Evolutionary conservation across 2,113 vertebrate genomes (phyloP).

Genomic region (Callocephalon fimbriatum): DNA sequence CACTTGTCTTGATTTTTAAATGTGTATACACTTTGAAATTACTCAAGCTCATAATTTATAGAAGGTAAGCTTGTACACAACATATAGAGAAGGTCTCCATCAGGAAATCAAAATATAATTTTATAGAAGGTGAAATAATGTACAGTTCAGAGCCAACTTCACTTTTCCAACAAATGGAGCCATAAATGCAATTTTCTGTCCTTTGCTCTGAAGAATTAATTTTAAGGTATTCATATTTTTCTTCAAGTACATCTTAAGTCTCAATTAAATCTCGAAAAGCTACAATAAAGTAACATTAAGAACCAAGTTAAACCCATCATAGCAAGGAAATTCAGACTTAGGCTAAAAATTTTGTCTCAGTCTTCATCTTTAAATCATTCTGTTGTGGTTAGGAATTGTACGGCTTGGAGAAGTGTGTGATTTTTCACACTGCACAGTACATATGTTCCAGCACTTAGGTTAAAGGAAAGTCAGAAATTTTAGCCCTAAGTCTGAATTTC

Average conservation of each 20-base stretch:
- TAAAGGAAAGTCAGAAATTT: conserved; percentile 69
- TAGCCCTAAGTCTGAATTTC: conserved; percentile 67
- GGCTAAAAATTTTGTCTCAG: conserved; percentile 61
- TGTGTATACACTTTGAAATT: neutral
- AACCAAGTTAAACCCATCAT: conserved; percentile 64
- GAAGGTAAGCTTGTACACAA: neutral
- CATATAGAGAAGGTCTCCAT: neutral
- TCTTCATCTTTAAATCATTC: conserved; percentile 74
- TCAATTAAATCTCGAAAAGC: conserved; percentile 75
- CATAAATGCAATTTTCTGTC: conserved; percentile 69
- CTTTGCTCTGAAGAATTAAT: conserved; percentile 75
- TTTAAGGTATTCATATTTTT: conserved; percentile 74
- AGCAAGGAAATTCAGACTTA: conserved; percentile 69
- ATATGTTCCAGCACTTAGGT: conserved; percentile 62
- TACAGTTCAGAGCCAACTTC: conserved; percentile 58
- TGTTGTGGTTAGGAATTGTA: conserved; percentile 58
- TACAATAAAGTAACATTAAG: conserved; percentile 79
- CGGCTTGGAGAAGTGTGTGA: conserved; percentile 50
- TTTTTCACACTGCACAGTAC: conserved; percentile 61
- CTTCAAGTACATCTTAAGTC: conserved; percentile 72
- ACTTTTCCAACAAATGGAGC: conserved; percentile 67
- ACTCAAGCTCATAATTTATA: neutral
- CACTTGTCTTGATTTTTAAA: neutral
- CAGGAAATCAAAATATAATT: conserved; percentile 51
- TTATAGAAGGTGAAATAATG: conserved; percentile 55